phyloP scores from a whole-genome alignment of 2,113 vertebrate species.

The Takifugu bimaculatus region DNA sequence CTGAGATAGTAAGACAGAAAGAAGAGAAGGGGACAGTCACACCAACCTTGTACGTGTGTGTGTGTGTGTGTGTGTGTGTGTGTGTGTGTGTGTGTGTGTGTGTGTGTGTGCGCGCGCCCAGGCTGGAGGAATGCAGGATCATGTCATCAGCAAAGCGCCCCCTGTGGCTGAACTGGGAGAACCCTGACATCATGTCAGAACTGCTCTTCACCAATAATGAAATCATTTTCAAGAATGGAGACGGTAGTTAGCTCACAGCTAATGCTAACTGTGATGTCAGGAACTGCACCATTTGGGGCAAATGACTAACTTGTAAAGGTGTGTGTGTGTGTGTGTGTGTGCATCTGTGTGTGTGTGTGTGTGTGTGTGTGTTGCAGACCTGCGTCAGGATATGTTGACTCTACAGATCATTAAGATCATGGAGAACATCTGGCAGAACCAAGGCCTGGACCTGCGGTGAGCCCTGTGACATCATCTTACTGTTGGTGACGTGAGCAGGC shows the following conservation, averaged over 20 bases:
- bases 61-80: no score
- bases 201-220: constrained; percentile 98
- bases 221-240: constrained; percentile 99
- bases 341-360: constrained; percentile 33
- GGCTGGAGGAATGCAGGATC: constrained; percentile 97
- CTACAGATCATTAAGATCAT: constrained; percentile 96
- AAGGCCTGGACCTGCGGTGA: constrained; percentile 94
- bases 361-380: constrained; percentile 76
- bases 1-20: no score
- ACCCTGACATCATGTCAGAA: constrained; percentile 98
- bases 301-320: constrained; percentile 3
- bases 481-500: constrained; percentile 1
- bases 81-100: no score
- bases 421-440: constrained; percentile 99
- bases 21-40: no score
- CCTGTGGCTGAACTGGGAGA: constrained; percentile 98
- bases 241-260: constrained; percentile 75
- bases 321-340: constrained; percentile 66
- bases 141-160: constrained; percentile 99
- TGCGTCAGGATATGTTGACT: constrained; percentile 95
- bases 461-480: neutral
- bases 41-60: no score
- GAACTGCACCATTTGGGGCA: no score
- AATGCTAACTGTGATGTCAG: neutral
- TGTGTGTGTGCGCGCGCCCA: constrained; percentile 49